Conservation (phyloP, 2,888 invertebrate species). For the Xestia sexstrigata region DNA sequence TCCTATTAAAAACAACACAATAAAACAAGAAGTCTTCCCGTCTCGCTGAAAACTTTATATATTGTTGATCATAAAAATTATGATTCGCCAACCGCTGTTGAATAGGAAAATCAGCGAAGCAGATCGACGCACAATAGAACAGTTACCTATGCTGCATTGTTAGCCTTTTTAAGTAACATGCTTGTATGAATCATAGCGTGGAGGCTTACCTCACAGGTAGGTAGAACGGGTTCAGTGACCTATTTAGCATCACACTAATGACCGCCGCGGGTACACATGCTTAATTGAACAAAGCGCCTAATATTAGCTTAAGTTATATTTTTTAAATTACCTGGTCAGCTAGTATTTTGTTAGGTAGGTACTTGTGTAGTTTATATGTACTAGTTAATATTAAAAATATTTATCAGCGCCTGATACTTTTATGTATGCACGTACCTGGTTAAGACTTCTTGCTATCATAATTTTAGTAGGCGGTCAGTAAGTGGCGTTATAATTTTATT, state of each 20-base stretch:
- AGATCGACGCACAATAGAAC: slow-evolving; percentile 63
- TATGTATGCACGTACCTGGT: not conserved
- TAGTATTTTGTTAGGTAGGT: slow-evolving; percentile 13
- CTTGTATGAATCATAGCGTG: slow-evolving; percentile 63
- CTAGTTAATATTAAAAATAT: not conserved
- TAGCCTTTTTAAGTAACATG: slow-evolving; percentile 59
- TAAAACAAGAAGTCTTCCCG: not conserved
- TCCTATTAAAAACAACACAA: not conserved
- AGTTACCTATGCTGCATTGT: slow-evolving; percentile 63
- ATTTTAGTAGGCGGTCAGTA: slow-evolving; percentile 15
- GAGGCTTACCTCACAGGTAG: slow-evolving; percentile 59
- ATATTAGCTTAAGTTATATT: slow-evolving; percentile 47
- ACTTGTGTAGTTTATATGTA: not conserved
- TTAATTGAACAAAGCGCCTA: slow-evolving; percentile 61
- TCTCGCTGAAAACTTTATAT: not conserved
- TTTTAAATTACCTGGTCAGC: slow-evolving; percentile 34
- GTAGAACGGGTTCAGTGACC: slow-evolving; percentile 66
- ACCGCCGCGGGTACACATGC: slow-evolving; percentile 55
- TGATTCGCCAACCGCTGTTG: slow-evolving; percentile 28
- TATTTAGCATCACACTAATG: slow-evolving; percentile 60
- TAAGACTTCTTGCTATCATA: not conserved
- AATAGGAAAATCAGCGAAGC: slow-evolving; percentile 57
- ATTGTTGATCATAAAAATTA: slow-evolving; percentile 2
- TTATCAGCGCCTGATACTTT: slow-evolving; percentile 23
- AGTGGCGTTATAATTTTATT: too few species aligned